Evolutionary conservation across 1,140 invertebrate species (phyloP).

Genomic region (Holcopasites calliopsidis): DNA sequence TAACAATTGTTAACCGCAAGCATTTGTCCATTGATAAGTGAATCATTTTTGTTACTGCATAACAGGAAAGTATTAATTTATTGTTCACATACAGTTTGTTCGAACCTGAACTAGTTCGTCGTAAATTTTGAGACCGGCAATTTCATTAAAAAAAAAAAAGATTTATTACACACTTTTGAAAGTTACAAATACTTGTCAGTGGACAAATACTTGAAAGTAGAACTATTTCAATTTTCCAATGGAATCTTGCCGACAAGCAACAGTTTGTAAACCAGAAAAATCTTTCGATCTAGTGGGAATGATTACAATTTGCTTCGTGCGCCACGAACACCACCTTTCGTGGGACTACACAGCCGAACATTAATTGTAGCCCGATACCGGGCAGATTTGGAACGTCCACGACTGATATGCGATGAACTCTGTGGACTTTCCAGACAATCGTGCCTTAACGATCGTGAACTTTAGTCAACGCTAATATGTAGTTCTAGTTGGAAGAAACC

Average conservation of each 20-base stretch:
- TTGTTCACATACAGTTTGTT: too few species aligned
- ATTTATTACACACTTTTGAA: neutral
- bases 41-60: too few species aligned
- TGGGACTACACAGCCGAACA: too few species aligned
- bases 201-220: neutral
- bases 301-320: constrained; percentile 2
- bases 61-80: too few species aligned
- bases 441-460: constrained; percentile 48
- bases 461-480: constrained; percentile 43
- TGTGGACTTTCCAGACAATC: neutral
- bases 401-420: neutral
- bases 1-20: neutral
- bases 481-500: constrained; percentile 2
- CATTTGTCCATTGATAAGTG: neutral
- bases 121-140: too few species aligned
- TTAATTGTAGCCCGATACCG: neutral
- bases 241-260: too few species aligned
- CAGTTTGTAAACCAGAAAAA: too few species aligned
- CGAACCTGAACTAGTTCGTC: too few species aligned
- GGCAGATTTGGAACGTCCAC: neutral
- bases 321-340: neutral
- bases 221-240: neutral
- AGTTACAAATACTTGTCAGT: neutral
- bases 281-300: neutral
- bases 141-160: too few species aligned